These are phyloP conservation scores for Xiphophorus hellerii DNA, from an alignment of 2,113 vertebrate species.

Conservation along the genomic window DNA sequence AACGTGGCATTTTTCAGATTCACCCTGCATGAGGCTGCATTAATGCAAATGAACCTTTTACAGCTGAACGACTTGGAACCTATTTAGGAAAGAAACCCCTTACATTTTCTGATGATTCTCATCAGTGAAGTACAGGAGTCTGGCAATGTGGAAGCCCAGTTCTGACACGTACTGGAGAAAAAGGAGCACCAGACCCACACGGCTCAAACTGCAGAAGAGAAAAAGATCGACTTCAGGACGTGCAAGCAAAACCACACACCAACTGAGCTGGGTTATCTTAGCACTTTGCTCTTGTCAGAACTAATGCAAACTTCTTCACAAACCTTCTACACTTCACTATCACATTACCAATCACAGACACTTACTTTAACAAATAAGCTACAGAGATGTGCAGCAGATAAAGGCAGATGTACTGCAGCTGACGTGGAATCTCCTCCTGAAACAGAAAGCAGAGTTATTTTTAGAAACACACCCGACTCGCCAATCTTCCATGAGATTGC, in stretches of 20 bases:
- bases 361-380: constrained; percentile 97
- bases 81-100: constrained; percentile 54
- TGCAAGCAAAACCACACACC: neutral
- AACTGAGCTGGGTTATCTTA: neutral
- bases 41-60: neutral
- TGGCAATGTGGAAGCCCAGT: constrained; percentile 90
- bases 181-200: constrained; percentile 90
- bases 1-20: neutral
- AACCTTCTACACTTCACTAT: neutral
- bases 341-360: neutral
- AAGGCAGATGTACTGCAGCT: constrained; percentile 90
- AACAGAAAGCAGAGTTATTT: constrained; percentile 37
- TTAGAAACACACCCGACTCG: neutral
- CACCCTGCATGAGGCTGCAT: neutral
- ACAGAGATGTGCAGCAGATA: constrained; percentile 92
- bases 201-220: constrained; percentile 83
- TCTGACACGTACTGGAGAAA: constrained; percentile 93
- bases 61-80: neutral
- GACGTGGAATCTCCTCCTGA: constrained; percentile 94
- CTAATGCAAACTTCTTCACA: neutral
- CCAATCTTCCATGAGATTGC: neutral
- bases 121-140: constrained; percentile 91
- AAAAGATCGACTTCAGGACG: neutral
- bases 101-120: constrained; percentile 96
- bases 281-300: neutral